These are phyloP conservation scores for Rhizoglyphus robini DNA, from an alignment of 1,140 invertebrate species.

Conservation along the genomic window DNA sequence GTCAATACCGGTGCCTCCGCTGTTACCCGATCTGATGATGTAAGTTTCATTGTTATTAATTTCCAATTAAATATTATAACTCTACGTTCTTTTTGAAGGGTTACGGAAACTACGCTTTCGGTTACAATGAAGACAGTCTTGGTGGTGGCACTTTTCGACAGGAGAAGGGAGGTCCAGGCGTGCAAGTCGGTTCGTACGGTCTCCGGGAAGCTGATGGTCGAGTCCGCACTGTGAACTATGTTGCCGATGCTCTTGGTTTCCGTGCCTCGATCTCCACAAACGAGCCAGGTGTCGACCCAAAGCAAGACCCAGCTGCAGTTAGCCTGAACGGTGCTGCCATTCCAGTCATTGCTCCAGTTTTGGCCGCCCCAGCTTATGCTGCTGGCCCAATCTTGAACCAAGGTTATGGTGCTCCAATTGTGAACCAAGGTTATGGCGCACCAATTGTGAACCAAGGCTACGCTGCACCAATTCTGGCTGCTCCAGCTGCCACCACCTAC, in stretches of 20 bases:
- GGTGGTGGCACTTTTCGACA: slow-evolving; percentile 29
- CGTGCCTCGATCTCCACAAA: slow-evolving; percentile 26
- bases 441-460: no score
- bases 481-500: no score
- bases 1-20: slow-evolving; percentile 25
- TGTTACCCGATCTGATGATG: slow-evolving; percentile 27
- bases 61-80: no score
- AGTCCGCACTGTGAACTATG: slow-evolving; percentile 28
- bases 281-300: slow-evolving; percentile 24
- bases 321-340: slow-evolving; percentile 20
- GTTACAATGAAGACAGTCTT: slow-evolving; percentile 29
- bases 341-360: neutral
- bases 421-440: no score
- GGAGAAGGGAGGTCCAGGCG: slow-evolving; percentile 24
- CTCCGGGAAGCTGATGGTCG: slow-evolving; percentile 27
- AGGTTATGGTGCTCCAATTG: neutral
- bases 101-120: slow-evolving; percentile 30
- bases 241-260: slow-evolving; percentile 30
- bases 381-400: no score
- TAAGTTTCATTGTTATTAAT: no score
- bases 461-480: no score
- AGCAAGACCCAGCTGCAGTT: slow-evolving; percentile 25
- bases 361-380: neutral
- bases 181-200: slow-evolving; percentile 27
- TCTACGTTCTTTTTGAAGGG: no score